phyloP scores from a whole-genome alignment of 2,797 vertebrate species.

The Syngnathus acus region DNA sequence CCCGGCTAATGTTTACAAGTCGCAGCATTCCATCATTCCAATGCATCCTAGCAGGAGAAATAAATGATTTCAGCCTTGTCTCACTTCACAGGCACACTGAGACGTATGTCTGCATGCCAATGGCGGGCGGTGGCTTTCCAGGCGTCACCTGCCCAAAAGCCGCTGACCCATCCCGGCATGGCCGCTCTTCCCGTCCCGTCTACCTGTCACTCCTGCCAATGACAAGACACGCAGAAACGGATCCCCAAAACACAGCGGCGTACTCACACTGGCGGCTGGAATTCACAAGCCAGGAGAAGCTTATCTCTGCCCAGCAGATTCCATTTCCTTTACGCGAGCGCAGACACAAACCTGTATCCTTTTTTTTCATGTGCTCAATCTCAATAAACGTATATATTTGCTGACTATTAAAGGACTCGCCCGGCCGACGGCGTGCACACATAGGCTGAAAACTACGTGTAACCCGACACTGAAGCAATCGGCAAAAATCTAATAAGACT shows the following conservation, averaged over 20 bases:
- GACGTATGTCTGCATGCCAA: constrained; percentile 34
- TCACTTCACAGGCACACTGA: constrained; percentile 34
- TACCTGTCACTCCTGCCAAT: constrained; percentile 64
- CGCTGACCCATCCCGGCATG: constrained; percentile 52
- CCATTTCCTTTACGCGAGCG: constrained; percentile 49
- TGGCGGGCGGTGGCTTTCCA: constrained; percentile 39
- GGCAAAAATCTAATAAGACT: constrained; percentile 6
- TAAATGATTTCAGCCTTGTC: constrained; percentile 25
- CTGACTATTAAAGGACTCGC: constrained; percentile 39
- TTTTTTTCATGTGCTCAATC: constrained; percentile 33
- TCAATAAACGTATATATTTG: constrained; percentile 34
- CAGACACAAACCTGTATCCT: constrained; percentile 47
- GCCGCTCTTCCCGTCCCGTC: constrained; percentile 56
- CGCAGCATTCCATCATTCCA: constrained; percentile 7
- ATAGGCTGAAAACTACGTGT: not conserved
- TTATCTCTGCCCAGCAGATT: constrained; percentile 66
- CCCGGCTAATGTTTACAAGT: constrained; percentile 7
- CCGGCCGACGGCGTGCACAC: not conserved
- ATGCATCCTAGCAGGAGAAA: constrained; percentile 25
- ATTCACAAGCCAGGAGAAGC: constrained; percentile 51
- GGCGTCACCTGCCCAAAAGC: constrained; percentile 32
- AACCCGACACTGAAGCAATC: constrained; percentile 1
- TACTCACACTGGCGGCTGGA: constrained; percentile 59
- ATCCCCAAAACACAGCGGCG: constrained; percentile 35
- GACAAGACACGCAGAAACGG: constrained; percentile 51